Percentiles rank a stretch among this genome's conserved stretches.
Conservation (phyloP, 2,113 vertebrate genomes). For the Clarias batrachus region DNA sequence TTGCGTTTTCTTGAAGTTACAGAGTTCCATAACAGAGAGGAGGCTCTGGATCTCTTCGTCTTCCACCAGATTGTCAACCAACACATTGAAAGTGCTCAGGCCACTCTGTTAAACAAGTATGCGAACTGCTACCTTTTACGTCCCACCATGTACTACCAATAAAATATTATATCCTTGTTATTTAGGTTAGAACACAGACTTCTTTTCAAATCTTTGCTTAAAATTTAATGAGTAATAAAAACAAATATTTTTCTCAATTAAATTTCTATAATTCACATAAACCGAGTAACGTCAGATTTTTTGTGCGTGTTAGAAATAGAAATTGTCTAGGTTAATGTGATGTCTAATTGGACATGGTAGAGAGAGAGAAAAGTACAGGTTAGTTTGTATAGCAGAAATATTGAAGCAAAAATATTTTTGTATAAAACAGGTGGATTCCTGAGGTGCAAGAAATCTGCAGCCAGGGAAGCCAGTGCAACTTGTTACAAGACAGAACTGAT, state of each 20-base stretch:
- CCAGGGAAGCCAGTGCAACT: constrained; percentile 72
- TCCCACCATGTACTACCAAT: neutral
- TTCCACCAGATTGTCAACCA: constrained; percentile 75
- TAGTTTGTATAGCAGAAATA: too few species aligned
- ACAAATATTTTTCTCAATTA: too few species aligned
- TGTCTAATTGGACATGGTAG: neutral
- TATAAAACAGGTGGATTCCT: constrained; percentile 77
- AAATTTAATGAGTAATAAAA: neutral
- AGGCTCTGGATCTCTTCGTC: constrained; percentile 77
- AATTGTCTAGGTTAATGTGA: neutral
- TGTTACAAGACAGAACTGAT: constrained; percentile 69
- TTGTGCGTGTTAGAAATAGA: neutral
- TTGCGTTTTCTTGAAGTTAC: constrained; percentile 79
- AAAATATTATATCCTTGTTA: neutral
- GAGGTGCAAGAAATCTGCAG: constrained; percentile 82
- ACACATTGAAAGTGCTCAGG: constrained; percentile 76
- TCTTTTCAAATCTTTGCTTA: neutral
- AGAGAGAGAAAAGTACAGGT: too few species aligned
- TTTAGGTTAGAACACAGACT: neutral
- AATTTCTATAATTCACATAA: too few species aligned
- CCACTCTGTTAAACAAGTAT: constrained; percentile 77
- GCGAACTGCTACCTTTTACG: constrained; percentile 31
- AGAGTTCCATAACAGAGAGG: constrained; percentile 74
- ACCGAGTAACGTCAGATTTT: neutral
- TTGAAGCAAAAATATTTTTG: constrained; percentile 36